phyloP scores from a whole-genome alignment of 2,888 invertebrate genomes.

The Lepetodrilus schrolli region DNA sequence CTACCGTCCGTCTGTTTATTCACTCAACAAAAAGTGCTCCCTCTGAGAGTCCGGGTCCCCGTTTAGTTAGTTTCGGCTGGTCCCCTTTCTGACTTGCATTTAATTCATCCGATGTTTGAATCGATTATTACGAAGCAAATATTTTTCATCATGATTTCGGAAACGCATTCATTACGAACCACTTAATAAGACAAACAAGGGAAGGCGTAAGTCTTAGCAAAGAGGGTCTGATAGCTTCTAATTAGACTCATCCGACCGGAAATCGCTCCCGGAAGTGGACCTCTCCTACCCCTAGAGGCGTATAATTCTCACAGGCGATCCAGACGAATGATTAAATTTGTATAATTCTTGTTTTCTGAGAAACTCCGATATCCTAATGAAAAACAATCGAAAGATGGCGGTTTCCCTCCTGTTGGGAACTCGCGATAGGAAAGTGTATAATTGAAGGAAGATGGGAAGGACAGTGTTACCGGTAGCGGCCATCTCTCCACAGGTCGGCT shows the following conservation, averaged over 20 bases:
- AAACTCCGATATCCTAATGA: slow-evolving; percentile 24
- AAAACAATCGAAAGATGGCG: slow-evolving; percentile 18
- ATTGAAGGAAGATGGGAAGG: slow-evolving; percentile 8
- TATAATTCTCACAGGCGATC: slow-evolving; percentile 24
- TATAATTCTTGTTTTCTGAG: slow-evolving; percentile 21
- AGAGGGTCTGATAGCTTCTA: slow-evolving; percentile 13
- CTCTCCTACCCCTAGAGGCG: slow-evolving; percentile 20
- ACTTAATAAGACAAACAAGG: slow-evolving; percentile 29
- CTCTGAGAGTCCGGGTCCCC: not conserved
- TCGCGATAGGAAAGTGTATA: slow-evolving; percentile 16
- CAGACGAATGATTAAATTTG: slow-evolving; percentile 27
- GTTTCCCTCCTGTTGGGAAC: not conserved
- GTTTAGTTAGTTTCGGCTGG: slow-evolving; percentile 5
- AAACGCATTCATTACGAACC: slow-evolving; percentile 25
- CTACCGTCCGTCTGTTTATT: slow-evolving; percentile 10
- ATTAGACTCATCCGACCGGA: slow-evolving; percentile 25
- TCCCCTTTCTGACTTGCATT: slow-evolving; percentile 28
- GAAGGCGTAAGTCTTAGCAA: not conserved
- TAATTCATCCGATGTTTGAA: slow-evolving; percentile 25
- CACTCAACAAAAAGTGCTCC: slow-evolving; percentile 7
- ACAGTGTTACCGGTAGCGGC: not conserved
- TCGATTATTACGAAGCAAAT: slow-evolving; percentile 31
- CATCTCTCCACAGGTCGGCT: not conserved
- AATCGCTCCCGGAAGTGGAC: slow-evolving; percentile 25
- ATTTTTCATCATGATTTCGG: slow-evolving; percentile 32